Percentiles rank a stretch among this genome's conserved stretches.
Evolutionary conservation across 1,140 invertebrate species (phyloP).

Genomic region (Oryctes rhinoceros): DNA sequence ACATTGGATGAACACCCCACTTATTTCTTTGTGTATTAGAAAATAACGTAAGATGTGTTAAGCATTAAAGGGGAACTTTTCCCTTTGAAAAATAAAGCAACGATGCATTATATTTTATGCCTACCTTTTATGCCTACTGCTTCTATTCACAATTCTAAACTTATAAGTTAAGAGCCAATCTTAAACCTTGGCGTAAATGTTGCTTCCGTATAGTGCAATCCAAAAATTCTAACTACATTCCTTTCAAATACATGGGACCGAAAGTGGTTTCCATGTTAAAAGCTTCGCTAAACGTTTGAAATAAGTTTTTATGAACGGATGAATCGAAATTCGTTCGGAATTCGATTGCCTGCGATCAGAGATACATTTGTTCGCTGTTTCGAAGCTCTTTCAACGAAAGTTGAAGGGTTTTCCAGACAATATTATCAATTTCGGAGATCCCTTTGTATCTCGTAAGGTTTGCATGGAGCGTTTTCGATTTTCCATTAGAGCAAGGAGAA

Average conservation of each 20-base stretch:
- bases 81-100: too few relatives aligned
- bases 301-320: slow-evolving; percentile 19
- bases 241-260: neutral
- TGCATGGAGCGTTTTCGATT: neutral
- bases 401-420: slow-evolving; percentile 1
- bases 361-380: slow-evolving; percentile 1
- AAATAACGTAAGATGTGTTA: too few relatives aligned
- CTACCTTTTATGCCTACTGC: too few relatives aligned
- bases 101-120: too few relatives aligned
- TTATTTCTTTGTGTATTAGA: too few relatives aligned
- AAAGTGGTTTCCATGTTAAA: neutral
- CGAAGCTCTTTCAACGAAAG: neutral
- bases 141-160: too few relatives aligned
- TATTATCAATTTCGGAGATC: slow-evolving; percentile 22
- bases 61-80: too few relatives aligned
- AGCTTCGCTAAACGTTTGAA: neutral
- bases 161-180: too few relatives aligned
- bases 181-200: too few relatives aligned
- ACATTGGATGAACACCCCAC: too few relatives aligned
- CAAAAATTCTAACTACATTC: neutral
- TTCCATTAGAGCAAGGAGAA: neutral
- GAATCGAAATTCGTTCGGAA: neutral
- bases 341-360: neutral
- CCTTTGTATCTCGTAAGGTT: slow-evolving; percentile 2
- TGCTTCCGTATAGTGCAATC: neutral